A percentile compares a stretch with the other conserved stretches of the same genome.
Evolutionary conservation across 2,797 vertebrate genomes (phyloP).

Genomic region (Discoglossus pictus): DNA sequence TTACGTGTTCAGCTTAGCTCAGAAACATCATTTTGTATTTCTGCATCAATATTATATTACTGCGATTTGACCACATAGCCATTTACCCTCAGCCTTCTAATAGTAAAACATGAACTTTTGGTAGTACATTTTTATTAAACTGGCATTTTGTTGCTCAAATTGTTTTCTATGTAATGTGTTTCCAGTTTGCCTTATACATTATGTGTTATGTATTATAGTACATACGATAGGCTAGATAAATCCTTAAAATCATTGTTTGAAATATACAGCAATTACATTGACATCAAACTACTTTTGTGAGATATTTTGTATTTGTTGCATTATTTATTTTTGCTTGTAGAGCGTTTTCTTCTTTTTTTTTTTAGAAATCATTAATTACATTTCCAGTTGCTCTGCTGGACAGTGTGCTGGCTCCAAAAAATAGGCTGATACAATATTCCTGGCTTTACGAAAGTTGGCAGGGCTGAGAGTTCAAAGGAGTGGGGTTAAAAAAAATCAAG

Average conservation of each 20-base stretch:
- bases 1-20: conserved; percentile 19
- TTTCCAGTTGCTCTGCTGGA: conserved; percentile 30
- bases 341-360: conserved; percentile 1
- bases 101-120: not conserved
- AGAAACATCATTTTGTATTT: conserved; percentile 5
- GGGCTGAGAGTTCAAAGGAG: conserved; percentile 25
- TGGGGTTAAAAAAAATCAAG: no score
- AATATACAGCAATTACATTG: conserved; percentile 15
- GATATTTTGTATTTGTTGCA: conserved; percentile 27
- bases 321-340: not conserved
- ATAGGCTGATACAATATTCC: conserved; percentile 13
- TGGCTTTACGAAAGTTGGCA: conserved; percentile 9
- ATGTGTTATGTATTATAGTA: conserved; percentile 5
- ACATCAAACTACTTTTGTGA: conserved; percentile 27
- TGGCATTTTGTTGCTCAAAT: no score
- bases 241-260: conserved; percentile 37
- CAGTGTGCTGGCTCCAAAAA: conserved; percentile 25
- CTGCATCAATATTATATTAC: conserved; percentile 23
- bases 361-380: conserved; percentile 38
- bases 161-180: conserved; percentile 2
- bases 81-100: not conserved
- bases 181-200: not conserved
- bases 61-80: not conserved
- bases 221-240: conserved; percentile 10
- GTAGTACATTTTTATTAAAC: not conserved